Percentiles rank a stretch among this genome's conserved stretches.
Conservation (phyloP, 2,113 vertebrate genomes). For the Lepisosteus osseus region DNA sequence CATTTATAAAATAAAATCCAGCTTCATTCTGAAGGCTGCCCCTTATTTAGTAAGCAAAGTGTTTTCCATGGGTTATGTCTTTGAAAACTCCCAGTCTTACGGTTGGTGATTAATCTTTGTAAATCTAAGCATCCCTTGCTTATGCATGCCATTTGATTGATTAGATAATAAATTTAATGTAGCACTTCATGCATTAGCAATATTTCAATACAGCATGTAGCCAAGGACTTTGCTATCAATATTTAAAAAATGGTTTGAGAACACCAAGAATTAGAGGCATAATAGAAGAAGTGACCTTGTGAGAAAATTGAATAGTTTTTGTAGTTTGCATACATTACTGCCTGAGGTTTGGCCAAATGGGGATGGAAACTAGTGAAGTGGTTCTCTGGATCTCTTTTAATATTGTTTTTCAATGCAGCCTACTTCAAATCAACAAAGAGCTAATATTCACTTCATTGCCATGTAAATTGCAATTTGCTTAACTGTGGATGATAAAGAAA, state of each 20-base stretch:
- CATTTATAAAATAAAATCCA: neutral
- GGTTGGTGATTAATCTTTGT: slow-evolving; percentile 74
- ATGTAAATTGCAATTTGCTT: neutral
- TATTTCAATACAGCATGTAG: slow-evolving; percentile 65
- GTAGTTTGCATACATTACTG: slow-evolving; percentile 17
- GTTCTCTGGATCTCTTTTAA: neutral
- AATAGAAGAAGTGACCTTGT: slow-evolving; percentile 62
- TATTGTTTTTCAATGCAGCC: neutral
- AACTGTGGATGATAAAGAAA: slow-evolving; percentile 1
- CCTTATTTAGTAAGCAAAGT: slow-evolving; percentile 13
- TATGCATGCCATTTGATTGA: slow-evolving; percentile 72
- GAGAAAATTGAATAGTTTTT: slow-evolving; percentile 38
- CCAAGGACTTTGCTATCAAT: slow-evolving; percentile 65
- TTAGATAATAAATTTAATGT: slow-evolving; percentile 77
- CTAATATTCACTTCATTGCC: slow-evolving; percentile 1
- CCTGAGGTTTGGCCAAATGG: neutral
- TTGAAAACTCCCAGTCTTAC: slow-evolving; percentile 57
- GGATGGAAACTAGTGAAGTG: neutral
- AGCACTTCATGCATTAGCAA: slow-evolving; percentile 76
- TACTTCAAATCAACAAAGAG: slow-evolving; percentile 14
- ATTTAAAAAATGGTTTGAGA: slow-evolving; percentile 52
- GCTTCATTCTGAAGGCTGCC: neutral
- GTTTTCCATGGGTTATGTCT: slow-evolving; percentile 13
- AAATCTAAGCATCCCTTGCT: slow-evolving; percentile 64
- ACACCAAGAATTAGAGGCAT: slow-evolving; percentile 53